Base-by-base conservation (phyloP, 1,140 invertebrate genomes). In the Drosophila pruinosa region DNA sequence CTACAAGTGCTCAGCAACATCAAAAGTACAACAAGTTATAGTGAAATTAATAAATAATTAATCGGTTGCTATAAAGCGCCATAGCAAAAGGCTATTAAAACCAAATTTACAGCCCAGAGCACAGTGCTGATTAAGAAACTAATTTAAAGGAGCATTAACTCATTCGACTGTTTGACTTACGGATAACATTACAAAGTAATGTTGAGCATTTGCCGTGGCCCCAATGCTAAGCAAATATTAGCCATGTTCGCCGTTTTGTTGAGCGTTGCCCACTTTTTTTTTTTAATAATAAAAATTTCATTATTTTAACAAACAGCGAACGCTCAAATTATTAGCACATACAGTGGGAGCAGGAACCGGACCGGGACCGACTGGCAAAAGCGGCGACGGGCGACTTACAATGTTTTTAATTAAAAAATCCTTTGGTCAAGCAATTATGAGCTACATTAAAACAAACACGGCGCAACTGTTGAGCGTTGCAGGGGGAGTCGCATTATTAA, bases 351-450 rank as follows among this genome's bases (percentile, higher is more conserved):
- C 41, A 45, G 3, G 15, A 1, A 14, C 5, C 12, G 14, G 8
- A 12, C 14, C 5, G 12, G 19, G 21, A 7, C 4, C 36, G 48
- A 14, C n/a, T 10, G 48, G 24, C 19, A 12, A 64, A 31, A 10
- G 41, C 22, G 41, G 21, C 53, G 24, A 7, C 22, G 41, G 39
- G 24, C 48, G 59, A 81, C 81, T 81, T 81, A 81, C 77, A 88
- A 75, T 79, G 77, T 68, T 88, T 88, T 86, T 86, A 86, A 86
- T 86, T 86, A 86, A 86, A 86, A 86, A 88, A 86, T 86, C 82
- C 82, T 86, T 86, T 86, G 82, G 82, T 86, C 82, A 86, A 86
- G 82, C 75, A 88, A 86, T 86, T 86, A 88, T 53, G 72, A 65
- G 74, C 63, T 63, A 86, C 75, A 88, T 88, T 86, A 78, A 86